These are phyloP conservation scores for Diadumene lineata DNA, from an alignment of 92 coral and sea anemone genomes.

Conservation along the genomic window DNA sequence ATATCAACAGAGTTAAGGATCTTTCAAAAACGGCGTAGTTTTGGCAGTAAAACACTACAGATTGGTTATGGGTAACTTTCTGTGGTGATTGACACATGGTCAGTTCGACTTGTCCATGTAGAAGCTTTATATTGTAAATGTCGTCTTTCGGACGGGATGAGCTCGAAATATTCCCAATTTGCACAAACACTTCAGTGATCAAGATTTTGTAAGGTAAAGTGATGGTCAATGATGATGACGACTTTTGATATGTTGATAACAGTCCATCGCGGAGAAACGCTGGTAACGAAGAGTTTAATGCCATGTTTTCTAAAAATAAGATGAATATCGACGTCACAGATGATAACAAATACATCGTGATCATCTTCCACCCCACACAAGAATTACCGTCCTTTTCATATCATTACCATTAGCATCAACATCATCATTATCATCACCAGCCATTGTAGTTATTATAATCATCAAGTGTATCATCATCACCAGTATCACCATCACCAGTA, in stretches of 20 bases:
- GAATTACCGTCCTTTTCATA: background rate
- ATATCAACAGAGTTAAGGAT: no score
- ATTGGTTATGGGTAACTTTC: background rate
- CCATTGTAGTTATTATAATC: no score
- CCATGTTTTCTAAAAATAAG: background rate
- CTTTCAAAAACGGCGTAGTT: background rate
- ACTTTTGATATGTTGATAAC: background rate
- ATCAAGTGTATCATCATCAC: background rate
- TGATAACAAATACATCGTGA: no score
- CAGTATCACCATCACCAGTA: background rate
- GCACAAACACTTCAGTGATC: conserved; percentile 23
- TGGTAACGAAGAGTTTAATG: background rate
- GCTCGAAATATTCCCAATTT: background rate
- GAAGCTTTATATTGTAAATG: no score
- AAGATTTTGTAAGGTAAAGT: background rate
- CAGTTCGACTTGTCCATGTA: background rate
- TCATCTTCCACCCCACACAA: no score
- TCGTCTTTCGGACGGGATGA: background rate
- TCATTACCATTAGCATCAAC: background rate
- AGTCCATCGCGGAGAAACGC: conserved; percentile 4
- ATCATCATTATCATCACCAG: background rate
- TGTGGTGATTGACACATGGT: background rate
- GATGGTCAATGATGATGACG: background rate
- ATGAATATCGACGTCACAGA: no score
- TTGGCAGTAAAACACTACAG: conserved; percentile 20